Base-by-base conservation (phyloP, 2,797 vertebrate genomes). In the Lindbergichthys nudifrons region DNA sequence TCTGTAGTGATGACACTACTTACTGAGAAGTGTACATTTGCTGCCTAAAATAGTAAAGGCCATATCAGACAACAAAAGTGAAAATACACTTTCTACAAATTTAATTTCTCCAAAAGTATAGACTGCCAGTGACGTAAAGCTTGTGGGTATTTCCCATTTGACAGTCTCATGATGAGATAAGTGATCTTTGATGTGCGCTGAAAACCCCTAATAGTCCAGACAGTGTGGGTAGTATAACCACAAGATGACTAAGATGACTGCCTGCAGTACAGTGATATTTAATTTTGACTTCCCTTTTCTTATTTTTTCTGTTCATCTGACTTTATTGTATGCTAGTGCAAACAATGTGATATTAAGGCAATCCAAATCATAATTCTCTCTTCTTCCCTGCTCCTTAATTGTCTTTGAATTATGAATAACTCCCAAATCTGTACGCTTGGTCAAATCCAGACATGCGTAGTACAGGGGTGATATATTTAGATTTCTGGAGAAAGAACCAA, bases 391-490 rank as follows among this genome's bases (percentile, higher is more conserved):
- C 32, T 36, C 32, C 32, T 9, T 3, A 30, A 43, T 59, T 15
- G 50, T 30, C 60, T 21, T 47, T 9, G 36, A 36, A 46, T 56
- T 50, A 68, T 48, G 50, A 47, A 42, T 42, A 8, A 63, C 56
- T 32, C 70, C 73, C 59, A 65, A 56, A n/a, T 45, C 60, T 68
- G 58, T 41, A 32, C 39, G 50, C 51, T 47, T 48, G 36, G 15
- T 60, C 41, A 75, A 70, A 71, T 60, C 71, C 61, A 43, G 63
- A 77, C 61, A 51, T 30, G 65, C 8, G 39, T 73, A 72, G 60
- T 32, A 30, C 41, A n/a, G 23, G 21, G 58, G 18, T 32, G 75
- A 69, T 79, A 77, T 81, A 86, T 75, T 62, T 75, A 79, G 77
- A 83, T 52, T 65, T 53, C 43, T 52, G 57, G 3, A 75, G 61